Base-by-base conservation (phyloP, 2,888 invertebrate species). In the Hypsopygia costalis region DNA sequence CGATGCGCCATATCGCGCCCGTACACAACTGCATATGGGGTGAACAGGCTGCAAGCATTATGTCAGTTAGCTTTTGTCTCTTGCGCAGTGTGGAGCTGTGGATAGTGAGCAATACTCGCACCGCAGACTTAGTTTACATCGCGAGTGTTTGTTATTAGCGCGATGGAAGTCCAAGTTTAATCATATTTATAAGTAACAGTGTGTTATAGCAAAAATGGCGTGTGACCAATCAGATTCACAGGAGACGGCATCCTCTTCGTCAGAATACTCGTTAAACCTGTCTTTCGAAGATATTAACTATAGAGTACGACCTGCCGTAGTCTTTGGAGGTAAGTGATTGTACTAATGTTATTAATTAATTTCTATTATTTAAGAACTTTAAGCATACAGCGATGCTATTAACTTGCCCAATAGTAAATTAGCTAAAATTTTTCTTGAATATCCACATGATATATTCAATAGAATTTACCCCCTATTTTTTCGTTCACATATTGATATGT, bases 221-320 rank as follows among this genome's bases (percentile, higher is more conserved):
- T 69, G 72, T 55, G 85, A 86, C 52, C 68, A 75, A 38, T 79
- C 80, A 6, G 81, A 82, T 43, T 80, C 85, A 5, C 69, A 76
- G 44, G 82, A 81, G 55, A 82, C 82, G 8, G 73, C 86, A 33
- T 71, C 82, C n/a, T 73, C 82, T 4, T 52, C 74, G 6, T 65
- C 72, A 1, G 87, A 86, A 52, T 83, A 86, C 52, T 71, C 90
- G 16, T 82, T 94, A 34, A 91, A 93, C 63, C 88, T 95, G 52
- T 90, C 91, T 48, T 95, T 94, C 67, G 87, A 90, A 62, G 90
- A 93, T 60, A 74, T 95, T 44, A 90, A 89, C 34, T 94, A 93
- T 69, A 87, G 87, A 11, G 93, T 94, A 6, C 89, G 91, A 46
- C 89, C 90, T 53, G 91, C 91, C 45, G 59, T 92, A 46, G 79